Evolutionary conservation across 1,140 invertebrate species (phyloP), one percentile per base, ranked within the genome.

Genomic region (Aphelenchoides besseyi): DNA sequence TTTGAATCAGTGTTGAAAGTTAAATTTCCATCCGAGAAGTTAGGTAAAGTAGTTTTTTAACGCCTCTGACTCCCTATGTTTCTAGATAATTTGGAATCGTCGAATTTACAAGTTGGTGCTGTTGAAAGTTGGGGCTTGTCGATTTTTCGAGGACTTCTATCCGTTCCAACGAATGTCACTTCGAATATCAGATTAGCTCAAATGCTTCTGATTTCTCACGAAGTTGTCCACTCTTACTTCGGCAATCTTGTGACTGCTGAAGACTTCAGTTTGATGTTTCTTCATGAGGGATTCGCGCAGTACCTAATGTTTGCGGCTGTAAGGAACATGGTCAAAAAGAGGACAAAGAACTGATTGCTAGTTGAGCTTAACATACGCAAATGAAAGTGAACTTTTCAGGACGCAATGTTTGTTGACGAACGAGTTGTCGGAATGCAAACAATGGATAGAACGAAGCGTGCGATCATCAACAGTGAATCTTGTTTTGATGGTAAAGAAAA

Each of bases 21-120:
- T 5, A 59, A 59, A 8, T 59, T 59, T 59, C 55, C 55, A 23
- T 59, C 23, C 12, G 55, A 59, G 5, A 59, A 59, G 32, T 59
- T 59, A 33, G 55, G 55, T 18, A 29, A 28, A 16, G 5, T 8
- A 41, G 37, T 41, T 41, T 41, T 41, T 41, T 41, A 41, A 8
- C 5, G 12, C 55, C 5, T 59, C 32, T 59, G 12, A 59, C 23
- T 48, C 41, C 41, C 5, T 59, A 29, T 33, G 55, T 59, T 59
- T 41, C n/a, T 33, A 59, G 55, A 59, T 59, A 5, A 29, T 12
- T 18, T 59, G 55, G 55, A 59, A 59, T 59, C 55, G 5, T 23
- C 55, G 18, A 18, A 59, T 23, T 29, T 18, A 12, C 55, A 8
- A 8, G 55, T 59, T 12, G 55, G 55, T 8, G 55, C 55, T 8